Evolutionary conservation across 2,797 vertebrate genomes (phyloP), one percentile per base, ranked within the genome.

Genomic region (Rhinophrynus dorsalis): DNA sequence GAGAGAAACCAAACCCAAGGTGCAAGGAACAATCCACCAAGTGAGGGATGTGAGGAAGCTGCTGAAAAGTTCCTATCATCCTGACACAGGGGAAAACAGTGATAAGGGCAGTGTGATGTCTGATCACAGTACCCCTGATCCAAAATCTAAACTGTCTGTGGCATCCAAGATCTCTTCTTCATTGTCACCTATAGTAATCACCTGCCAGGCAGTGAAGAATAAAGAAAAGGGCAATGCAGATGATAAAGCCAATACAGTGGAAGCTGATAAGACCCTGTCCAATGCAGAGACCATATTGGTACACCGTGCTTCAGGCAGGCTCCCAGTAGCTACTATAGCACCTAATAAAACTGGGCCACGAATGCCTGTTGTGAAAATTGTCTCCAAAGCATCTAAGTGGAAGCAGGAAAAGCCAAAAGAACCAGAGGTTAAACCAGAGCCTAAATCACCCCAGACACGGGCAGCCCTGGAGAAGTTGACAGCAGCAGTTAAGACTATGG

Each of bases 401-500:
- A 91, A 88, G 82, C 80, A 89, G 70, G 92, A 89, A 33, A 93
- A 73, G 51, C 48, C 75, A 1, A 77, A 78, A 0, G 84, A 89
- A 58, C 84, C 86, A 27, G 86, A 83, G 40, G 55, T 66, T 1
- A 75, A 82, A 9, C 92, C 94, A 1, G 89, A 86, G 60, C 79
- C 83, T 0, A 80, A 82, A 52, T 74, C 76, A 1, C 64, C 80
- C 0, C 87, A 89, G 0, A 92, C 93, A 47, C 91, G 93, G 42
- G 94, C 90, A 0, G 97, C 96, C 0, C 77, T 98, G 66, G 93
- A 98, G 84, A 98, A 98, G 80, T 87, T 99, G 23, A 96, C 93
- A 5, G 97, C 97, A 0, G 97, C 97, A 0, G 96, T 99, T 29
- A 90, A 94, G 78, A 97, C 94, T 1, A 99, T 99, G 97, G 97